phyloP scores from a whole-genome alignment of 2,113 vertebrate genomes.

The Camarhynchus parvulus region DNA sequence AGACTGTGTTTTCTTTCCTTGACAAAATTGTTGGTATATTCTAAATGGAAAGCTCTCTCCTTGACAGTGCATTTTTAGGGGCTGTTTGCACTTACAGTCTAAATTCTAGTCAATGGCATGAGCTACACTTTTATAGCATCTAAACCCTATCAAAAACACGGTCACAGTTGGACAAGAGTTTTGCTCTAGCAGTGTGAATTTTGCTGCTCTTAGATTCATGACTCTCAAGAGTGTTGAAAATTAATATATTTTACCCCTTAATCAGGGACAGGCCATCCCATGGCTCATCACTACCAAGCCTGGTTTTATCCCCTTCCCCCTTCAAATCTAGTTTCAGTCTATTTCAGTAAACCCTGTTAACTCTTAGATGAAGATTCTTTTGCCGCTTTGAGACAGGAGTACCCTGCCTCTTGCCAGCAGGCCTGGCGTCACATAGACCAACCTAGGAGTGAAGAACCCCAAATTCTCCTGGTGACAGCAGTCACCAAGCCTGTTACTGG shows the following conservation, averaged over 20 bases:
- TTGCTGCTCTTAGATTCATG: not conserved
- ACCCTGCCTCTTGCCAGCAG: not conserved
- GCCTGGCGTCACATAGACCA: not conserved
- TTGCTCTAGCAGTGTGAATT: not conserved
- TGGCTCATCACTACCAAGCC: not conserved
- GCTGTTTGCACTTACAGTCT: not conserved
- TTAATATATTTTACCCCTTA: not conserved
- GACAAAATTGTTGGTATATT: not conserved
- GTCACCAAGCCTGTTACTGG: not conserved
- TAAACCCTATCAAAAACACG: not conserved
- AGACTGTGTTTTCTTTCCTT: not conserved
- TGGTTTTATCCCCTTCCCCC: not conserved
- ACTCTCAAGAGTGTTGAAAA: not conserved
- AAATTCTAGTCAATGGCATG: not conserved
- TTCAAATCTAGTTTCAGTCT: not conserved
- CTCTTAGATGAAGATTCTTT: not conserved
- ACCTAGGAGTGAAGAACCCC: accelerated
- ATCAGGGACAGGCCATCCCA: not conserved
- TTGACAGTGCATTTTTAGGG: not conserved
- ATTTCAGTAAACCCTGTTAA: not conserved
- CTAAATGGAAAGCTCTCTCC: not conserved
- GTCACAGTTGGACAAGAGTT: not conserved
- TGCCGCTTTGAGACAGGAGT: not conserved
- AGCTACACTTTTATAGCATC: not conserved
- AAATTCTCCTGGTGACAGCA: not conserved